Conservation (phyloP, 2,797 vertebrate genomes). For the Ctenosaura bakeri region DNA sequence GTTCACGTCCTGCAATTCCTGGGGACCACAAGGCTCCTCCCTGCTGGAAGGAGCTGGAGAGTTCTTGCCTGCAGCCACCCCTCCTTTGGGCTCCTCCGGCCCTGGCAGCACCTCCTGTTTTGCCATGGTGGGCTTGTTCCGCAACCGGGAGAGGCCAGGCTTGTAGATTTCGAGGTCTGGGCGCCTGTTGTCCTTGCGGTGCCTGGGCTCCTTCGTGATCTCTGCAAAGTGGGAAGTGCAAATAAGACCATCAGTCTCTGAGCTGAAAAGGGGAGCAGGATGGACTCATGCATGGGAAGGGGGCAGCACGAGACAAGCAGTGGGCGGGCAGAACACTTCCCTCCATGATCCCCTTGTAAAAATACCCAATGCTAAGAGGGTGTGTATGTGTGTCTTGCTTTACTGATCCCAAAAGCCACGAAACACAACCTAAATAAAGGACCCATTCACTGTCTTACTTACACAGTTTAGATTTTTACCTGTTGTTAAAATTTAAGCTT, state of each 20-base stretch:
- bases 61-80: conserved; percentile 49
- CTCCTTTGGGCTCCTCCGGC: conserved; percentile 69
- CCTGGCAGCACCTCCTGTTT: conserved; percentile 69
- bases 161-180: conserved; percentile 89
- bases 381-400: no score
- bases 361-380: no score
- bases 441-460: background rate
- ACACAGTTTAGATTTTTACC: background rate
- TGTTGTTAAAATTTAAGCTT: background rate
- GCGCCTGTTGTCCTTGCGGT: conserved; percentile 85
- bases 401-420: background rate
- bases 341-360: no score
- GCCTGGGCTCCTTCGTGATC: conserved; percentile 84
- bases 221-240: conserved; percentile 63
- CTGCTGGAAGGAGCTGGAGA: conserved; percentile 43
- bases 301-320: no score
- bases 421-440: background rate
- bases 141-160: conserved; percentile 83
- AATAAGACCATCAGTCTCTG: background rate
- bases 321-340: no score
- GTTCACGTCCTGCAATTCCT: conserved; percentile 52
- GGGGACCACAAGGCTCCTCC: conserved; percentile 30
- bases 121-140: conserved; percentile 69
- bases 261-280: no score
- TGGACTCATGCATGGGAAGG: no score